phyloP scores from a whole-genome alignment of 2,888 invertebrate species.

The Lycophotia porphyrea region DNA sequence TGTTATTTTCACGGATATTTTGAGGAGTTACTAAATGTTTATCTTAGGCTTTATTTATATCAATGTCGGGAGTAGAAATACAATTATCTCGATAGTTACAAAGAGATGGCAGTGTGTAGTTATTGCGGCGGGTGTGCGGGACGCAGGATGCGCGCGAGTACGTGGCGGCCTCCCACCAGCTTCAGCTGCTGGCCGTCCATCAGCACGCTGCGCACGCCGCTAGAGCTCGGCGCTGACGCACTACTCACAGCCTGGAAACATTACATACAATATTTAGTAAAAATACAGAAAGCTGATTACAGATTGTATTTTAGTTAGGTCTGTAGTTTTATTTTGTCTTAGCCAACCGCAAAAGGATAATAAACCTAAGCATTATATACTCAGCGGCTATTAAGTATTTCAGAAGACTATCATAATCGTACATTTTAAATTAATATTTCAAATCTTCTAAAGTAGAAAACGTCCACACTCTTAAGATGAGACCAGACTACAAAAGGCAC shows the following conservation, averaged over 20 bases:
- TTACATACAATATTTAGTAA: neutral
- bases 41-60: neutral
- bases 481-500: constrained; percentile 1
- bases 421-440: constrained; percentile 2
- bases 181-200: constrained; percentile 88
- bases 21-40: constrained; percentile 2
- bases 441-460: constrained; percentile 4
- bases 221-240: constrained; percentile 73
- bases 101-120: constrained; percentile 17
- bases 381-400: neutral
- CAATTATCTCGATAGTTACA: constrained; percentile 20
- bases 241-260: constrained; percentile 72
- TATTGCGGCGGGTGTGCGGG: constrained; percentile 83
- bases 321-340: neutral
- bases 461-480: neutral
- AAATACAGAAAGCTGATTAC: neutral
- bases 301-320: neutral
- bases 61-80: constrained; percentile 3
- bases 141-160: constrained; percentile 83
- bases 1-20: neutral
- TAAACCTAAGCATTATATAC: neutral
- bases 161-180: constrained; percentile 85
- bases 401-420: neutral
- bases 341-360: neutral
- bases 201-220: constrained; percentile 83